Percentiles rank a stretch among this genome's conserved stretches.
Evolutionary conservation across 2,797 vertebrate genomes (phyloP).

Genomic region (Cyclopterus lumpus): DNA sequence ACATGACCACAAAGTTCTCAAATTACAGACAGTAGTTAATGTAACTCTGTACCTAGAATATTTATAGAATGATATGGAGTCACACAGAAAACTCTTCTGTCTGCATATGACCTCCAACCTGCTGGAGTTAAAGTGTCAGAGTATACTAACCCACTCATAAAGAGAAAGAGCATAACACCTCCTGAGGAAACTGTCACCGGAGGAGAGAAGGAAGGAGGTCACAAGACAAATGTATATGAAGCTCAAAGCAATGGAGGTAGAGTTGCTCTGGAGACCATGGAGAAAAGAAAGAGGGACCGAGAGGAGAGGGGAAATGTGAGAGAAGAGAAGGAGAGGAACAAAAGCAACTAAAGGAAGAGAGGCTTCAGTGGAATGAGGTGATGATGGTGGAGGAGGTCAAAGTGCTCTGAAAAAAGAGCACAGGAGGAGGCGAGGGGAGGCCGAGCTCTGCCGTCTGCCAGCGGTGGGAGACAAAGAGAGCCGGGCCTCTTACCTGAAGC

Average conservation of each 20-base stretch:
- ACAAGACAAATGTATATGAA: not conserved
- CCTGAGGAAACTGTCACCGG: not conserved
- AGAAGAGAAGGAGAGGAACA: not conserved
- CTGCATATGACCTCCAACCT: too few species aligned
- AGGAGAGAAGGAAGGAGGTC: not conserved
- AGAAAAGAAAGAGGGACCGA: not conserved
- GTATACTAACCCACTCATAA: too few species aligned
- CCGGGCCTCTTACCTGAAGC: not conserved
- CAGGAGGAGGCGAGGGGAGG: not conserved
- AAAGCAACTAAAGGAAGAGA: not conserved
- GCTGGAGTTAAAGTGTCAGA: too few species aligned
- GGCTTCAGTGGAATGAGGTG: not conserved
- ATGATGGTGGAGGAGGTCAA: not conserved
- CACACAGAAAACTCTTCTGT: too few species aligned
- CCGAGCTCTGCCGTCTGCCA: not conserved
- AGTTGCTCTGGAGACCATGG: not conserved
- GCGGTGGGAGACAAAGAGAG: not conserved
- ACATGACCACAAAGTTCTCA: too few species aligned
- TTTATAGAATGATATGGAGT: not conserved
- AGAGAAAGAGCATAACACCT: not conserved
- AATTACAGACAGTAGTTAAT: not conserved
- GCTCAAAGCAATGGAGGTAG: conserved; percentile 1
- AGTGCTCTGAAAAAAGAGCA: not conserved
- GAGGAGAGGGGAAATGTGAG: not conserved
- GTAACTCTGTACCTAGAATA: not conserved